Percentiles rank a stretch among this genome's conserved stretches.
Evolutionary conservation across 2,888 invertebrate genomes (phyloP).

Genomic region (Phrixothrix hirtus): DNA sequence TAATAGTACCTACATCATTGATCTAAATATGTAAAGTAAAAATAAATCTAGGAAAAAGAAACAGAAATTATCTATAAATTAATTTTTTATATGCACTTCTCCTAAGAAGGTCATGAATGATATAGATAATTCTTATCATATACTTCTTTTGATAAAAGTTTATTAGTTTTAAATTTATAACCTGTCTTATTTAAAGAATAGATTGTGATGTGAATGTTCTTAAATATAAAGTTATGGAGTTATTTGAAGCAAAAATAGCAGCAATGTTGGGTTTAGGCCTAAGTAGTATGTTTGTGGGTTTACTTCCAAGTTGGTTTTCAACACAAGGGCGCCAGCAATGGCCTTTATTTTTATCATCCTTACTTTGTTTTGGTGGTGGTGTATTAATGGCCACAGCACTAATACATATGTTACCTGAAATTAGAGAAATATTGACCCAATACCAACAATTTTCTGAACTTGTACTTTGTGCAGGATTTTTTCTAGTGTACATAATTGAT

Average conservation of each 20-base stretch:
- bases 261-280: conserved; percentile 69
- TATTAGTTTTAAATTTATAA: conserved; percentile 6
- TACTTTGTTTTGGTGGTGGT: conserved; percentile 81
- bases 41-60: no score
- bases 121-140: conserved; percentile 18
- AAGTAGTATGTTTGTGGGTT: conserved; percentile 71
- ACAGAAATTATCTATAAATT: no score
- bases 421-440: conserved; percentile 58
- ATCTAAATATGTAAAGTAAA: no score
- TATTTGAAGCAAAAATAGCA: conserved; percentile 64
- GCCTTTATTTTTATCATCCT: conserved; percentile 67
- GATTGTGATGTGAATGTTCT: no score
- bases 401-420: conserved; percentile 82
- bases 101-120: conserved; percentile 10
- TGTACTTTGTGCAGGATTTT: conserved; percentile 70
- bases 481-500: conserved; percentile 72
- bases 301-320: conserved; percentile 69
- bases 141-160: conserved; percentile 7
- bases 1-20: no score
- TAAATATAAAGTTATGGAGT: conserved; percentile 57
- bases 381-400: conserved; percentile 76
- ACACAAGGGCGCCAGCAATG: conserved; percentile 61
- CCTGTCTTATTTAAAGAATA: no score
- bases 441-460: conserved; percentile 63
- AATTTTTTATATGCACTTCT: conserved; percentile 1